Evolutionary conservation across 2,888 invertebrate species (phyloP).

Genomic region (Caradrina clavipalpis): DNA sequence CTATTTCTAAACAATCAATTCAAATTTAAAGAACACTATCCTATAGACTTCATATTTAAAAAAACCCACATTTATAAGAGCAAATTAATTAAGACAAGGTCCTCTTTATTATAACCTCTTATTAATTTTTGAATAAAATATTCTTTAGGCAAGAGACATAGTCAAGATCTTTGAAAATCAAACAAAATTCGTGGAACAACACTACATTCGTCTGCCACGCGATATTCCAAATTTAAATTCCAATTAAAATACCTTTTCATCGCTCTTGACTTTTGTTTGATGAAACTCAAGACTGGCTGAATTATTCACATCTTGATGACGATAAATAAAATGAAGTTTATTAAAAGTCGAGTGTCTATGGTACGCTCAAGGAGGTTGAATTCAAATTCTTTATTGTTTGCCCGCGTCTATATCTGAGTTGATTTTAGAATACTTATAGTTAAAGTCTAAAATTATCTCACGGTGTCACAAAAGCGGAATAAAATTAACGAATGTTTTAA

Average conservation of each 20-base stretch:
- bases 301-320: slow-evolving; percentile 25
- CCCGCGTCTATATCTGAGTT: no score
- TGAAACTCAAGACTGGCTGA: slow-evolving; percentile 25
- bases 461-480: no score
- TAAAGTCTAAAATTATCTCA: no score
- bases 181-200: slow-evolving; percentile 17
- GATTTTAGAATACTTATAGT: no score
- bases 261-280: slow-evolving; percentile 37
- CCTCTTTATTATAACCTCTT: no score
- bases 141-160: neutral
- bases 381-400: neutral
- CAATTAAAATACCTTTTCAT: slow-evolving; percentile 41
- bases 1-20: no score
- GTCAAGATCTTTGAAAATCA: slow-evolving; percentile 10
- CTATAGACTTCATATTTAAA: no score
- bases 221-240: slow-evolving; percentile 29
- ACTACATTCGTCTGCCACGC: slow-evolving; percentile 24
- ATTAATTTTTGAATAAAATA: neutral
- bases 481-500: no score
- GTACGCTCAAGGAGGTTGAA: neutral
- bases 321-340: slow-evolving; percentile 14
- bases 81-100: no score
- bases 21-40: no score
- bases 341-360: slow-evolving; percentile 23
- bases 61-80: no score